phyloP scores from a whole-genome alignment of 2,113 vertebrate genomes.

The Lasiurus cinereus region DNA sequence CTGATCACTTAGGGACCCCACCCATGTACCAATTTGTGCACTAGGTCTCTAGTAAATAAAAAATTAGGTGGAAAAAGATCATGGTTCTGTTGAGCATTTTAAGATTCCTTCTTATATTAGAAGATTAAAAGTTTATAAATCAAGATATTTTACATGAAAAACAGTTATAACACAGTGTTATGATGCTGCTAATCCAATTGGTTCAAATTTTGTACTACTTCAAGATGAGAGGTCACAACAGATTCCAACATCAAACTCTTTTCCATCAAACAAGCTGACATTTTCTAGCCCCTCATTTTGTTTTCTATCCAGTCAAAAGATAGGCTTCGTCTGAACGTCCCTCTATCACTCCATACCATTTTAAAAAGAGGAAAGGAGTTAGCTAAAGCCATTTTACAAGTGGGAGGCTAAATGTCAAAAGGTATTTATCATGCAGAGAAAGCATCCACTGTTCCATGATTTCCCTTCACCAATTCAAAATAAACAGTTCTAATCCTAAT shows the following conservation, averaged over 20 bases:
- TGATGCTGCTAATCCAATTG: background rate
- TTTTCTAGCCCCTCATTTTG: background rate
- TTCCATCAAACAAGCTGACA: background rate
- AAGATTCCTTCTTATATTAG: background rate
- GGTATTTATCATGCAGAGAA: background rate
- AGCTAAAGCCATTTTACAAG: background rate
- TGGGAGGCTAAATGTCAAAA: background rate
- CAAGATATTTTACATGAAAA: background rate
- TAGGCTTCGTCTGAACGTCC: background rate
- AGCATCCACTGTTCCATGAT: background rate
- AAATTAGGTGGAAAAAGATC: background rate
- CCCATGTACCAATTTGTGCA: no score
- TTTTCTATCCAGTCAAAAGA: background rate
- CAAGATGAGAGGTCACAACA: background rate
- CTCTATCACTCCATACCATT: background rate
- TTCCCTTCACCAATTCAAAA: conserved; percentile 11
- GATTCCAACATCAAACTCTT: background rate
- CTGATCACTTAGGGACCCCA: no score
- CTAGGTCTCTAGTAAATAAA: background rate
- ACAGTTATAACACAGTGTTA: background rate
- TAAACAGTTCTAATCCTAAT: background rate
- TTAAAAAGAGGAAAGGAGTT: background rate
- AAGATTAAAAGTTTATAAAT: conserved; percentile 34
- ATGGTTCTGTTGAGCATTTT: background rate
- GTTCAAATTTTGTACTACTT: background rate